These are phyloP conservation scores for Acromyrmex echinatior DNA, from an alignment of 1,140 invertebrate genomes.

Conservation along the genomic window DNA sequence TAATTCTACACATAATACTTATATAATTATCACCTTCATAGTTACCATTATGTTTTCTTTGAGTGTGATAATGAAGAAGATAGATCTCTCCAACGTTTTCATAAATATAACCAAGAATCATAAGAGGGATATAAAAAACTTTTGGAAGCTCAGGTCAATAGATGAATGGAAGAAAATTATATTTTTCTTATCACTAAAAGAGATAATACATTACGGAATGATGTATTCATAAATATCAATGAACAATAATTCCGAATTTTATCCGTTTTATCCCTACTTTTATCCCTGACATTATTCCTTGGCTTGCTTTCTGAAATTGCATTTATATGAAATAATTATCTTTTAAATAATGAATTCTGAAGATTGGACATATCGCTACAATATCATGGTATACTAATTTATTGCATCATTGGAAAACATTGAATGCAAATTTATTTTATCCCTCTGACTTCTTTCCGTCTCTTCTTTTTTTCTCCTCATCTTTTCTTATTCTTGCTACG, in stretches of 20 bases:
- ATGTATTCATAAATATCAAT: not conserved
- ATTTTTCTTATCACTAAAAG: not conserved
- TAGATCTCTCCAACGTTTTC: too few species aligned
- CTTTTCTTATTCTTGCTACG: not conserved
- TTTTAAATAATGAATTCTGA: slow-evolving; percentile 36
- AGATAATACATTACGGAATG: not conserved
- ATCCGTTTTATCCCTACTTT: not conserved
- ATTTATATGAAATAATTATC: slow-evolving; percentile 30
- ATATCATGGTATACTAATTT: slow-evolving; percentile 34
- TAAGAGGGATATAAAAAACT: not conserved
- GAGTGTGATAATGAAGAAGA: too few species aligned
- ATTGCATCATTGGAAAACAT: slow-evolving; percentile 20
- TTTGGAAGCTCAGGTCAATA: not conserved
- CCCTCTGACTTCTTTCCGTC: not conserved
- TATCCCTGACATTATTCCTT: not conserved
- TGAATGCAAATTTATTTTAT: slow-evolving; percentile 60
- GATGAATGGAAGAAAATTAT: not conserved
- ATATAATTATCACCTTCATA: too few species aligned
- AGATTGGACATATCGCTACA: not conserved
- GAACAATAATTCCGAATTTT: not conserved
- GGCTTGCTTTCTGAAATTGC: not conserved
- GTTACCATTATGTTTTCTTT: too few species aligned
- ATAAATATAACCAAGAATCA: not conserved
- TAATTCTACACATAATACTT: too few species aligned
- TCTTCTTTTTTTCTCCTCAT: not conserved